phyloP scores from a whole-genome alignment of 2,113 vertebrate genomes.

The Brienomyrus longianalis region DNA sequence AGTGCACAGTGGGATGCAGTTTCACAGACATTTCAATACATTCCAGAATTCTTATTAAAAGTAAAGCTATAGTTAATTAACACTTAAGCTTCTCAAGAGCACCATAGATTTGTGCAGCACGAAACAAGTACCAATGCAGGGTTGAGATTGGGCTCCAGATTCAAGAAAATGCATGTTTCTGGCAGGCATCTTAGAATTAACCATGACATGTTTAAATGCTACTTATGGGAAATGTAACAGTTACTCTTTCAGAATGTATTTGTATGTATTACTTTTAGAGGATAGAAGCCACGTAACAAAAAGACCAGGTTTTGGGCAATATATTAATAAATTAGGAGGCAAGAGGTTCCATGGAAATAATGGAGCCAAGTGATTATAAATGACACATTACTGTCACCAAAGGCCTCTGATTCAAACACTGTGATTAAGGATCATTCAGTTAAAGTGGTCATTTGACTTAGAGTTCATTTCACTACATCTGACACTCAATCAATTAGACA shows the following conservation, averaged over 20 bases:
- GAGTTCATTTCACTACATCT: neutral
- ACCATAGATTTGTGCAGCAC: neutral
- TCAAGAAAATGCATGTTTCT: neutral
- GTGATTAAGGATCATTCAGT: constrained; percentile 1
- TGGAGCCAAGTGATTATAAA: neutral
- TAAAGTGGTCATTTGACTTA: neutral
- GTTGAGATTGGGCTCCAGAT: neutral
- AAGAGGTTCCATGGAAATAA: neutral
- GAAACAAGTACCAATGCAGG: neutral
- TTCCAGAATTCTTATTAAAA: constrained; percentile 11
- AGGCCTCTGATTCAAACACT: neutral
- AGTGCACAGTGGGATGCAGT: constrained; percentile 14
- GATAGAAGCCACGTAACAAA: neutral
- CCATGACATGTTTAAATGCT: neutral
- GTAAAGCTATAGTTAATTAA: neutral
- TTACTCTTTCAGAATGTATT: neutral
- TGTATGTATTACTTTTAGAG: neutral
- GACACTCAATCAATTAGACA: neutral
- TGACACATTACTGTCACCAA: neutral
- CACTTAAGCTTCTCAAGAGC: neutral
- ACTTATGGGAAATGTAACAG: neutral
- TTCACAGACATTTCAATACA: neutral
- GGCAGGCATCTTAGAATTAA: neutral
- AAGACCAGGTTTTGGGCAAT: neutral
- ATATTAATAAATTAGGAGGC: neutral